Conservation (phyloP, 2,888 invertebrate species). For the Globia sparganii region DNA sequence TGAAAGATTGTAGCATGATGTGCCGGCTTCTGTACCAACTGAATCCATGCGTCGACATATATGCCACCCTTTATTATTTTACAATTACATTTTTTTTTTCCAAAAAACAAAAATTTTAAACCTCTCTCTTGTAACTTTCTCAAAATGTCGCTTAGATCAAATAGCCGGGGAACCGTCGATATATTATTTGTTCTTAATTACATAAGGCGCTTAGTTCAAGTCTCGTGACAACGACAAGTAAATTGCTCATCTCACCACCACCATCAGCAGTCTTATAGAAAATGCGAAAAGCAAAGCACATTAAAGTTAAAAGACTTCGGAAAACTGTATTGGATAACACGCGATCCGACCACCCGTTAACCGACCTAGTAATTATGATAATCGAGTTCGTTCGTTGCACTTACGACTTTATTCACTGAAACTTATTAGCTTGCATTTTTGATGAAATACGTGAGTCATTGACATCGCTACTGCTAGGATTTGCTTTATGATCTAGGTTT, state of each 20-base stretch:
- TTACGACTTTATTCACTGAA: conserved; percentile 32
- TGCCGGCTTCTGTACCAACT: no score
- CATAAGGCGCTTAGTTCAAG: background rate
- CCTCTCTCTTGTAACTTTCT: no score
- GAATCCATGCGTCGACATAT: no score
- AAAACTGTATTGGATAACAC: conserved; percentile 46
- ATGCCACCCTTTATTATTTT: no score
- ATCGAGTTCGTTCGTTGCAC: conserved; percentile 52
- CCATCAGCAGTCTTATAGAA: background rate
- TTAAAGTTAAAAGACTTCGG: conserved; percentile 53
- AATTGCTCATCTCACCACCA: background rate
- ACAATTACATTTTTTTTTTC: no score
- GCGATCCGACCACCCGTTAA: conserved; percentile 45
- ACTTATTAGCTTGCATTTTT: conserved; percentile 29
- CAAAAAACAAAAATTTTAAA: no score
- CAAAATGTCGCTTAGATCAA: no score
- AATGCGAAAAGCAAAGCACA: conserved; percentile 42
- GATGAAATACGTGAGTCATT: background rate
- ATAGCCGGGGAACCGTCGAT: no score
- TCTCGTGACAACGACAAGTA: background rate
- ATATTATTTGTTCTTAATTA: background rate
- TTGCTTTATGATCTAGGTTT: background rate
- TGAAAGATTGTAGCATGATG: no score
- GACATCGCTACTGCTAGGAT: background rate
- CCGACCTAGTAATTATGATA: conserved; percentile 53